Evolutionary conservation across 2,797 vertebrate species (phyloP).

Genomic region (Paedocypris micromegethes): DNA sequence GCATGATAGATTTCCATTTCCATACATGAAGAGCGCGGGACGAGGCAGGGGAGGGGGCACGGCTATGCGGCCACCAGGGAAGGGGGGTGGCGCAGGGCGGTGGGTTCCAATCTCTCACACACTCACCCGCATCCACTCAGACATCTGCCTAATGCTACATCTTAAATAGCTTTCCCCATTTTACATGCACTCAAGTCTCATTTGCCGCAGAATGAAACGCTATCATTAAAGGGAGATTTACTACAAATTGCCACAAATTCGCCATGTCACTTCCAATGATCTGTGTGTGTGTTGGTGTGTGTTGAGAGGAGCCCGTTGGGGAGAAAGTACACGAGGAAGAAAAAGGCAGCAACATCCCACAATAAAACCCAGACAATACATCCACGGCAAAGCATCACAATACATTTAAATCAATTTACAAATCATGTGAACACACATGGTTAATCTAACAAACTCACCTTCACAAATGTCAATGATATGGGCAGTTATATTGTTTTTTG

Average conservation of each 20-base stretch:
- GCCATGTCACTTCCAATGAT: slow-evolving; percentile 95
- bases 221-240: slow-evolving; percentile 95
- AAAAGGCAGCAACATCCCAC: slow-evolving; percentile 7
- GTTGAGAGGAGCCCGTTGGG: slow-evolving; percentile 48
- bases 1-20: slow-evolving; percentile 82
- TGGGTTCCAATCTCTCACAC: slow-evolving; percentile 72
- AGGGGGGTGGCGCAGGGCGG: slow-evolving; percentile 33
- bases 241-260: slow-evolving; percentile 96
- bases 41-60: slow-evolving; percentile 25
- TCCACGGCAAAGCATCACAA: neutral
- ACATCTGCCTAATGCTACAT: slow-evolving; percentile 80
- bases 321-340: slow-evolving; percentile 49
- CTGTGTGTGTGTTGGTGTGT: slow-evolving; percentile 69
- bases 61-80: slow-evolving; percentile 50
- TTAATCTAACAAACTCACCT: too few relatives aligned
- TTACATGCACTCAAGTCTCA: slow-evolving; percentile 84
- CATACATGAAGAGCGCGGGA: slow-evolving; percentile 63
- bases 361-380: neutral
- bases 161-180: slow-evolving; percentile 81
- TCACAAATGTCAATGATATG: too few relatives aligned
- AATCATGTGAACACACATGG: too few relatives aligned
- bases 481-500: too few relatives aligned
- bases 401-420: too few relatives aligned
- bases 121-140: slow-evolving; percentile 54
- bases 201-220: slow-evolving; percentile 79